A percentile compares a stretch with the other conserved stretches of the same genome.
These are phyloP conservation scores for Nasonia vitripennis DNA, from an alignment of 1,140 invertebrate genomes.

Conservation along the genomic window DNA sequence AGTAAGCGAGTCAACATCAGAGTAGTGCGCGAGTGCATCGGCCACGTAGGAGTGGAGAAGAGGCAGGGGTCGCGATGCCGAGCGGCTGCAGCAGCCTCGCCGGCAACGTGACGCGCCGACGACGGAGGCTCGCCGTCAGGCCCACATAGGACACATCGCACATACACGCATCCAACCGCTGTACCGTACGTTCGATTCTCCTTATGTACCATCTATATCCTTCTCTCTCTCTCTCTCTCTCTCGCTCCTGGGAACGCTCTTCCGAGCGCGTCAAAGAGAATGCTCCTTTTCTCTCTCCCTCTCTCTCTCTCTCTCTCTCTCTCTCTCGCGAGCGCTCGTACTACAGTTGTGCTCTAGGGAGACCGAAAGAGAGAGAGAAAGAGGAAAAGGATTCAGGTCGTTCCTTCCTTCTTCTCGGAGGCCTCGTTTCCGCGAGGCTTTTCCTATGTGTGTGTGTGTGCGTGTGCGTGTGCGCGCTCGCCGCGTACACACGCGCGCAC, in stretches of 20 bases:
- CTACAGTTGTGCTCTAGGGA: background rate
- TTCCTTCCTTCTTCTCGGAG: background rate
- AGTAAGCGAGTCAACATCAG: constrained; percentile 13
- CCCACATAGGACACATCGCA: background rate
- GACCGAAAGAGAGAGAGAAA: background rate
- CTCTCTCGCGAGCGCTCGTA: background rate
- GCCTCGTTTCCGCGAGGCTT: background rate
- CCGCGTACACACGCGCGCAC: background rate
- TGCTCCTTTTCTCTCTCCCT: constrained; percentile 1
- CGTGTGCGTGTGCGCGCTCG: too few relatives aligned
- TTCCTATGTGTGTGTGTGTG: background rate
- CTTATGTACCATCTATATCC: background rate
- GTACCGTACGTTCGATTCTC: background rate
- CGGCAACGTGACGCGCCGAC: constrained; percentile 1
- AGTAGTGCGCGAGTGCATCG: background rate
- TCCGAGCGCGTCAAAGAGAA: constrained; percentile 4
- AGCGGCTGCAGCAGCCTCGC: constrained; percentile 34
- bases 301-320: constrained; percentile 7
- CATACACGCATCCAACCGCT: too few relatives aligned
- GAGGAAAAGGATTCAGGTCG: constrained; percentile 10
- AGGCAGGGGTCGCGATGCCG: constrained; percentile 38
- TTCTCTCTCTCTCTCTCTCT: background rate
- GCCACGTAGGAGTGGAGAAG: constrained; percentile 17
- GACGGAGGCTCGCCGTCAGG: constrained; percentile 38
- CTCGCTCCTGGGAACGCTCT: background rate